Conservation (phyloP, 1,140 invertebrate genomes). For the Euschistus heros region DNA sequence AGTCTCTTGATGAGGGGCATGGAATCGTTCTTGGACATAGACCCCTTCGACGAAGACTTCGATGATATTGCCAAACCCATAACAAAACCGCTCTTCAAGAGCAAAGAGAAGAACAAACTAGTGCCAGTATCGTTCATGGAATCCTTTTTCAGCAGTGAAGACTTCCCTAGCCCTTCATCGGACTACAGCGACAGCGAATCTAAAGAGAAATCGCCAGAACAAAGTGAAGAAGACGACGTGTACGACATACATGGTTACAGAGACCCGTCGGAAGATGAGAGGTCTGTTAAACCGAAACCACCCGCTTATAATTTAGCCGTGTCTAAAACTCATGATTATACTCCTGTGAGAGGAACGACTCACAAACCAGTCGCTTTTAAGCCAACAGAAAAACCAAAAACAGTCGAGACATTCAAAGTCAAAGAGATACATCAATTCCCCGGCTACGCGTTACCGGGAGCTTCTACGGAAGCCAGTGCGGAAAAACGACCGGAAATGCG, state of each 20-base stretch:
- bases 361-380: constrained; percentile 1
- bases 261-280: neutral
- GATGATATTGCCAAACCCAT: neutral
- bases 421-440: neutral
- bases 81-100: neutral
- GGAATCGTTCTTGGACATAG: neutral
- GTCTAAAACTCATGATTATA: neutral
- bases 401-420: neutral
- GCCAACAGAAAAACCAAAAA: neutral
- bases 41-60: neutral
- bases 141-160: neutral
- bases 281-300: neutral
- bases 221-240: constrained; percentile 8
- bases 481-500: too few relatives aligned
- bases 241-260: constrained; percentile 23
- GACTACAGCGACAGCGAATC: neutral
- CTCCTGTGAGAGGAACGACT: neutral
- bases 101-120: neutral
- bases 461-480: neutral
- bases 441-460: neutral
- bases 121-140: neutral
- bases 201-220: neutral
- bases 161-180: neutral
- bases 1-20: neutral
- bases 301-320: neutral